These are phyloP conservation scores for Amblyopsis hoosieri DNA, from an alignment of 2,797 vertebrate genomes.

Conservation along the genomic window DNA sequence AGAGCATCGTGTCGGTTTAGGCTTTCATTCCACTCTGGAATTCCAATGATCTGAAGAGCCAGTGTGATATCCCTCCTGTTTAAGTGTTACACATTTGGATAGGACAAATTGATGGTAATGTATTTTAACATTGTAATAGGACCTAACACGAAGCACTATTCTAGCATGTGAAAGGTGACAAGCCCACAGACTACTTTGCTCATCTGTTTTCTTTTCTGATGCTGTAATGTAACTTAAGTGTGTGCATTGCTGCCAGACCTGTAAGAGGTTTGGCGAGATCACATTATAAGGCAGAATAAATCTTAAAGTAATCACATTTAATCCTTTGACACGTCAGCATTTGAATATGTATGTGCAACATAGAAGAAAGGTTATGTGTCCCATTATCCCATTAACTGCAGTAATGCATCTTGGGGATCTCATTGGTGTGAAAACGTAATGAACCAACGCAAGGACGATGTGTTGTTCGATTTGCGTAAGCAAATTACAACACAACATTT, in stretches of 20 bases:
- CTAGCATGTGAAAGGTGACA: conserved; percentile 19
- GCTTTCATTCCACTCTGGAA: background rate
- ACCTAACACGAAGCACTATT: conserved; percentile 15
- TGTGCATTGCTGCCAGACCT: background rate
- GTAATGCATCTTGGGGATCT: background rate
- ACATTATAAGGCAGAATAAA: background rate
- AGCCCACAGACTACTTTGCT: background rate
- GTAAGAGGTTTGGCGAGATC: background rate
- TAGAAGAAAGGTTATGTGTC: no score
- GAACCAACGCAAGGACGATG: background rate
- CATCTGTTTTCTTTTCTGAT: background rate
- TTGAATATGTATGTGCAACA: background rate
- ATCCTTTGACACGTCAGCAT: background rate
- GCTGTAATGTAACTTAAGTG: background rate
- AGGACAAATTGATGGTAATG: background rate
- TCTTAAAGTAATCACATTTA: background rate
- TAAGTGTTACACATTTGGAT: no score
- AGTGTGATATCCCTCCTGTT: background rate
- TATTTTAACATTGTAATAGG: background rate
- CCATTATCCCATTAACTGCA: background rate
- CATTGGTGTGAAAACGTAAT: conserved; percentile 2
- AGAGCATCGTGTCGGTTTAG: background rate
- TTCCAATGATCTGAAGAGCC: background rate
- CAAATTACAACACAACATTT: no score
- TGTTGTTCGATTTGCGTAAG: no score